Base-by-base conservation (phyloP, 2,797 vertebrate species). In the Orientallactaga sibirica region DNA sequence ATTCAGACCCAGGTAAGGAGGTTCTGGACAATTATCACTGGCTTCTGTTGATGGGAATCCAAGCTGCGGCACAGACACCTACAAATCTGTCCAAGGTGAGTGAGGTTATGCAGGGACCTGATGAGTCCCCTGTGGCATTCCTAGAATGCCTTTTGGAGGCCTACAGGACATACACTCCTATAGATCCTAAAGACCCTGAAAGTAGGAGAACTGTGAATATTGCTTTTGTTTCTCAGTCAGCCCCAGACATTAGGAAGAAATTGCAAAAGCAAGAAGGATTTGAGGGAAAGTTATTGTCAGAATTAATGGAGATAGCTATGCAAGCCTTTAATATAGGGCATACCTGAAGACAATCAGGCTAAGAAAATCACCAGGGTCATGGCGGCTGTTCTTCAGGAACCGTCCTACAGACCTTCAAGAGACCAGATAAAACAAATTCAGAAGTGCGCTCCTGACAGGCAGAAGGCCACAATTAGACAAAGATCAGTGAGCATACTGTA, bases 101-200 rank as follows among this genome's bases (percentile, higher is more conserved):
- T 48, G 43, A 48, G 43, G 43, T 48, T 48, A 48, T 48, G 43
- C 43, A 80, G 20, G 12, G 22, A 22, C 12, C 6, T 7, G 10
- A 3, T 0, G 58, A 79, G n/a, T 15, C n/a, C 7, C 20, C n/a
- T 9, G 16, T 22, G 2, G 29, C 5, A 1, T 48, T 48, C 43
- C 43, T 48, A 48, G 43, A 48, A 48, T 8, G 8, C 43, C 43
- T 48, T 48, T 48, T 37, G 2, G 58, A 80, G 20, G 12, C 78
- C 5, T 62, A 64, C 2, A 5, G 33, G 11, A 24, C 33, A 8
- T 80, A 64, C 6, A 15, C 22, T 7, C 33, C 12, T 3, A 16
- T 16, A 15, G 33, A 7, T 11, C 58, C 33, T 24, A 20, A 80
- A 2, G 58, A 24, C 24, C 11, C 78, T 22, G 1, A 11, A n/a